phyloP scores from a whole-genome alignment of 2,888 invertebrate species.

The Himalopsyche kuldschensis region DNA sequence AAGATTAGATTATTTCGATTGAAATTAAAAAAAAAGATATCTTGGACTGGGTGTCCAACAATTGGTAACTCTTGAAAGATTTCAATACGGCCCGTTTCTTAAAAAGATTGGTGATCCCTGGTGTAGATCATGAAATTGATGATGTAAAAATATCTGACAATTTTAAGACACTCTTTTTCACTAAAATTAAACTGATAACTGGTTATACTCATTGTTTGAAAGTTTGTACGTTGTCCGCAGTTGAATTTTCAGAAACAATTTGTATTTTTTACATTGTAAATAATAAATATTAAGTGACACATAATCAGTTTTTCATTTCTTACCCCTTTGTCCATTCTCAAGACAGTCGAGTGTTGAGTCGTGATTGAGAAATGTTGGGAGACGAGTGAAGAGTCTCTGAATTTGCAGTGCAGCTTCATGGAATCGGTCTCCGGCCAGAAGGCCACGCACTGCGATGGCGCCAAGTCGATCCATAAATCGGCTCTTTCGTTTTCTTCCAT shows the following conservation, averaged over 20 bases:
- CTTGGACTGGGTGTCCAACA: too few species aligned
- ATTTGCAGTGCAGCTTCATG: conserved; percentile 80
- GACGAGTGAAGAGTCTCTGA: conserved; percentile 71
- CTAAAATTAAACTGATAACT: too few species aligned
- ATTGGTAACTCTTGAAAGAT: too few species aligned
- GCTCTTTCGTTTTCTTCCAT: conserved; percentile 87
- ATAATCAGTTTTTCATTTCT: conserved; percentile 42
- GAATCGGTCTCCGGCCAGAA: conserved; percentile 84
- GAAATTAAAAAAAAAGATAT: too few species aligned
- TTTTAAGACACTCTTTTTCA: too few species aligned
- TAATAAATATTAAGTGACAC: neutral
- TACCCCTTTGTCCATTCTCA: conserved; percentile 83
- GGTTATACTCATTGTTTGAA: too few species aligned
- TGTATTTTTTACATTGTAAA: neutral
- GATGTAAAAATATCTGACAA: too few species aligned
- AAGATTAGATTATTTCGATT: too few species aligned
- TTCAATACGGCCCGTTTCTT: too few species aligned
- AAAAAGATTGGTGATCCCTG: too few species aligned
- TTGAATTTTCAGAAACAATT: neutral
- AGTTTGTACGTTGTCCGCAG: too few species aligned
- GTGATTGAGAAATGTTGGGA: conserved; percentile 79
- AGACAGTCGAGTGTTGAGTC: conserved; percentile 69
- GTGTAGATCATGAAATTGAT: too few species aligned
- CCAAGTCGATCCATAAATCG: conserved; percentile 79
- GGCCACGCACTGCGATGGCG: conserved; percentile 68